Base-by-base conservation (phyloP, 2,797 vertebrate genomes). In the Toxotes lorentzi region DNA sequence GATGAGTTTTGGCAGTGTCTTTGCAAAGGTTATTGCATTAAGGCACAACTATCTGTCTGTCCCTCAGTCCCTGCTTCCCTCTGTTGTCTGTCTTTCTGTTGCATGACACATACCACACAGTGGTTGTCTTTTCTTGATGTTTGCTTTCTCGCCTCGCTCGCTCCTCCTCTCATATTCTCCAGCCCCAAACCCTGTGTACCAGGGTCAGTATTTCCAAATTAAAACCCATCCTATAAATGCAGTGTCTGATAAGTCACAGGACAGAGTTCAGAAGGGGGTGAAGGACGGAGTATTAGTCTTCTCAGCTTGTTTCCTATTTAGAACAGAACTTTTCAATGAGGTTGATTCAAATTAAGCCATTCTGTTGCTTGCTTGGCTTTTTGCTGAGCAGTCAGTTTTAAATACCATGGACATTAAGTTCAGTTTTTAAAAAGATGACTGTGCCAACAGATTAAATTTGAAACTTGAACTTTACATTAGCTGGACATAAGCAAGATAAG, bases 331-430 rank as follows among this genome's bases (percentile, higher is more conserved):
- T 9, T 32, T 66, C 23, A 3, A n/a, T 17, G 30, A 63, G 51
- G 62, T 72, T 67, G 32, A 54, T 58, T 70, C 24, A 73, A 56
- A 64, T 56, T 27, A 35, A 73, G 53, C 9, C 59, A 50, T 76
- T 77, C 80, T 45, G 6, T 61, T 69, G 7, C 64, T 71, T 27
- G 14, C 7, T 0, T 14, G 13, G 5, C 6, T 67, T 68, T 81
- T 67, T 24, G 75, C 75, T 73, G 67, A 81, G 30, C 30, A 9
- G 48, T 70, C 47, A 30, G 1, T 61, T 78, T 79, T n/a, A 69
- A 82, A 81, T 65, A 50, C 53, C 47, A 62, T 7, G 5, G 38
- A 34, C 38, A 54, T 78, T 70, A 59, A 57, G 59, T 68, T 59
- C 14, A 24, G 1, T 51, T 38, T 32, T 69, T n/a, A 24, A 63